Base-by-base conservation (phyloP, 2,888 invertebrate genomes). In the Hyppa rectilinea region DNA sequence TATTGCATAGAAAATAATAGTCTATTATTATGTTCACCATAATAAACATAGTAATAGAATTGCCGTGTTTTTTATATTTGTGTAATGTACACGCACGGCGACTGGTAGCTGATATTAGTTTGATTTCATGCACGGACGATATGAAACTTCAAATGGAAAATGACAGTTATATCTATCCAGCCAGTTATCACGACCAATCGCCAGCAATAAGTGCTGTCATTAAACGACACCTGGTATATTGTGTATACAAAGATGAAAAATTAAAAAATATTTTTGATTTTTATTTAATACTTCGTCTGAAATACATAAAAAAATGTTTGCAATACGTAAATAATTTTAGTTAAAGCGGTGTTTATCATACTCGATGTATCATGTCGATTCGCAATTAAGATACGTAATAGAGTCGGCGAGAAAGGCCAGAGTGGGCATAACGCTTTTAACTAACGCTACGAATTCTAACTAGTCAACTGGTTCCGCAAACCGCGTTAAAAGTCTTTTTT, bases 81-180 rank as follows among this genome's bases (percentile, higher is more conserved):
- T 55, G 38, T 59, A 50, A 23, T 34, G 9, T 43, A 66, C 71
- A 81, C 76, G 65, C 78, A 77, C 49, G 31, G 23, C 56, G 68
- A 65, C 49, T 69, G 62, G 36, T 43, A 29, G 43, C 56, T 5
- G 29, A 59, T n/a, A 80, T 72, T 80, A 56, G 72, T 75, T 67
- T 73, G 68, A 80, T 84, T 85, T 83, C 75, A 83, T 80, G 84
- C 86, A 85, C 81, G 84, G 80, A 79, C 68, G 47, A 50, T 71
- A 65, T 67, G 71, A 9, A 29, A 29, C 10, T 29, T 75, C 59
- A 78, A 80, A 83, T 72, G 66, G 69, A 75, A 82, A 84, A 81
- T 65, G 66, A 68, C 59, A 56, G 31, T 55, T 5, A 31, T 66
- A 62, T n/a, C n/a, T 67, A 68, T 82, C 84, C 85, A 78, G 61